Evolutionary conservation across 2,113 vertebrate genomes (phyloP), one percentile per base, ranked within the genome.

Genomic region (Taurulus bubalis): DNA sequence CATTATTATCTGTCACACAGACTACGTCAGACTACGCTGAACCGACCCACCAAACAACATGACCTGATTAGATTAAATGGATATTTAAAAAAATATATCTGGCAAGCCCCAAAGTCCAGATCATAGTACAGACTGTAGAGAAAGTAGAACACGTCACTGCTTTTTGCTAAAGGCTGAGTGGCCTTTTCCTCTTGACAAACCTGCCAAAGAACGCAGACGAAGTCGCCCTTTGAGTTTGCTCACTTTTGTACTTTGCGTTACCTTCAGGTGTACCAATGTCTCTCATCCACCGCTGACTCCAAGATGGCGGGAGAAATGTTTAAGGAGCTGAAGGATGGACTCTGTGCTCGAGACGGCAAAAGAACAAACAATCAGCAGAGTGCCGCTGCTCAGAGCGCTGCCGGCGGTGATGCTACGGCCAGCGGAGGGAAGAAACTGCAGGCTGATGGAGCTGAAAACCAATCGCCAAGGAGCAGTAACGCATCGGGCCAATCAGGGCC

Each of bases 211-310:
- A 40, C 11, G 11, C 40, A 40, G 40, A 12, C 45, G 1, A 12
- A 47, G 45, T 18, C 4, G 15, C 45, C 45, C 15, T 47, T 47
- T 47, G 16, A 18, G 49, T 51, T 51, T 51, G 18, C 22, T 51
- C 20, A 51, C n/a, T 11, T 58, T 26, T 26, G 55, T 58, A 58
- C 11, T 56, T 26, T 24, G 53, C 24, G 6, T 58, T 28, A 15
- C 80, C 20, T 70, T 18, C 75, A 93, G 92, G 45, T 85, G 36
- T 55, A 90, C 80, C 16, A 26, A 8, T 34, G 36, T 53, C 74
- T 95, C 1, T 87, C 87, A 2, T 55, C 83, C 12, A 59, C 89
- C 0, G 55, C 71, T 36, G 36, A 77, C 65, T 84, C 85, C 22
- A 56, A 42, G 15, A 10, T 1, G 10, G 47, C 63, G 6, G 26